Evolutionary conservation across 2,888 invertebrate species (phyloP).

Genomic region (Linnaemya tessellans): DNA sequence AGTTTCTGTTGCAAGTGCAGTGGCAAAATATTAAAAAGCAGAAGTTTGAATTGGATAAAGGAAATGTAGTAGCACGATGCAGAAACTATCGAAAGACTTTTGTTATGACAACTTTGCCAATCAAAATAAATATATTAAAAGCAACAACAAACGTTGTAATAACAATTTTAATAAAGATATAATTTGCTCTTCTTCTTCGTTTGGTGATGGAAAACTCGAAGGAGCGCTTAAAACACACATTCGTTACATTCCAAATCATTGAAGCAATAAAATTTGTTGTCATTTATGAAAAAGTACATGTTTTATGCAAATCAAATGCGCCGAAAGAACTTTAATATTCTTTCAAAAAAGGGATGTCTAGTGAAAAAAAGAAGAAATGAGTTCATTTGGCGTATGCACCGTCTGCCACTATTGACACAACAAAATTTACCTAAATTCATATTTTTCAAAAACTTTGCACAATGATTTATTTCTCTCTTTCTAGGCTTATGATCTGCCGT

Average conservation of each 20-base stretch:
- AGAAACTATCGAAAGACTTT: conserved; percentile 34
- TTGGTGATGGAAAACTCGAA: neutral
- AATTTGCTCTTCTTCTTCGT: neutral
- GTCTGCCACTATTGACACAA: no score
- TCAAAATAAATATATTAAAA: conserved; percentile 52
- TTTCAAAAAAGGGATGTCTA: neutral
- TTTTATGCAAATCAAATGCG: conserved; percentile 50
- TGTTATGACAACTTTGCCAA: conserved; percentile 67
- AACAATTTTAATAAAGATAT: neutral
- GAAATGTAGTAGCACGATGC: conserved; percentile 35
- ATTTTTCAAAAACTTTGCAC: no score
- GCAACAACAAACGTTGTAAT: conserved; percentile 34
- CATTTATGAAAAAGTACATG: conserved; percentile 20
- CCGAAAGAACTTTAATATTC: neutral
- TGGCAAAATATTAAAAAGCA: conserved; percentile 31
- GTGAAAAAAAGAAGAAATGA: neutral
- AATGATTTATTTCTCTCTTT: no score
- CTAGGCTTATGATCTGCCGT: no score
- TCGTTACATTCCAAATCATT: conserved; percentile 55
- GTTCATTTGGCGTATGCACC: no score
- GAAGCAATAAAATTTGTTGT: conserved; percentile 57
- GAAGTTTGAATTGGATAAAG: neutral
- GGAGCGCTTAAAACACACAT: conserved; percentile 26
- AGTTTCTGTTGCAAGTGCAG: conserved; percentile 55
- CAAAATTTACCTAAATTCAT: no score